Evolutionary conservation across 53 echinoderm and acorn worm genomes (phyloP).

Genomic region (Paracentrotus lividus): DNA sequence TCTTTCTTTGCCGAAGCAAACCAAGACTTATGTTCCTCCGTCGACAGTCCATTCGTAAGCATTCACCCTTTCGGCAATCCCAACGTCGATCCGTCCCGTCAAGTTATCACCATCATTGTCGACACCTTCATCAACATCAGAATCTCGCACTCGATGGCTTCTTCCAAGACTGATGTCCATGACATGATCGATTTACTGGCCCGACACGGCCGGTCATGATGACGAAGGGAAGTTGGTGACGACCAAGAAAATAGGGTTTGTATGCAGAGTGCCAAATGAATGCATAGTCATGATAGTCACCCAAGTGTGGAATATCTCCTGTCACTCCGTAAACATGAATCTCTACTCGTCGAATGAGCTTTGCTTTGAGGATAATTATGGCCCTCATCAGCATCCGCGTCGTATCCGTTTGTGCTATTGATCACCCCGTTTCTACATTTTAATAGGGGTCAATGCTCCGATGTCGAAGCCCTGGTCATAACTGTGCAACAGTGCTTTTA

Average conservation of each 20-base stretch:
- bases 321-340: not conserved
- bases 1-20: conserved; percentile 77
- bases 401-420: not conserved
- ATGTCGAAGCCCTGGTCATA: too few species aligned
- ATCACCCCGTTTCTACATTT: too few species aligned
- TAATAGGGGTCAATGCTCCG: too few species aligned
- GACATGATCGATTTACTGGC: conserved; percentile 69
- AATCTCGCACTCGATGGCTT: conserved; percentile 58
- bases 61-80: not conserved
- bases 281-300: too few species aligned
- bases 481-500: too few species aligned
- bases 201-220: not conserved
- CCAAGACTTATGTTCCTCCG: not conserved
- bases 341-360: not conserved
- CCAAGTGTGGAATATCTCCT: not conserved
- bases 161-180: conserved; percentile 71
- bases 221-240: not conserved
- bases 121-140: not conserved
- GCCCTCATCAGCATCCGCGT: conserved; percentile 13
- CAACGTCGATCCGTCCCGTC: not conserved
- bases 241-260: not conserved
- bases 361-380: not conserved
- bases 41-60: not conserved
- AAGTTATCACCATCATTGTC: not conserved
- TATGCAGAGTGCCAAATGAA: conserved; percentile 16